Base-by-base conservation (phyloP, 2,113 vertebrate genomes). In the Megaleporinus macrocephalus region DNA sequence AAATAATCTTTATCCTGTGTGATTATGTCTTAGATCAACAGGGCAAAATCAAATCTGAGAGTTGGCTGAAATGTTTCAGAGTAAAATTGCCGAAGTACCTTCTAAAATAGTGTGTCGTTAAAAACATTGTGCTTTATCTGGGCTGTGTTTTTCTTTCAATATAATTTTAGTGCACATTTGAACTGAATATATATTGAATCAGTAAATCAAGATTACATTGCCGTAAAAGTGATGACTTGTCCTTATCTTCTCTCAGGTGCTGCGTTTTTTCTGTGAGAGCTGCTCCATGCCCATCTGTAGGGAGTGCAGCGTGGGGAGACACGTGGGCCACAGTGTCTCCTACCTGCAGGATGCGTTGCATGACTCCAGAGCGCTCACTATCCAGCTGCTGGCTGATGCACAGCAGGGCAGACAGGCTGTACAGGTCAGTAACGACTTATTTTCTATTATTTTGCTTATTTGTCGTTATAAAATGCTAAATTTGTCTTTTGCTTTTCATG, bases 301-400 rank as follows among this genome's bases (percentile, higher is more conserved):
- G 11, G 98, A 99, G 91, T 99, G 98, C 90, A 99, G 96, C 1
- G 89, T 96, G 87, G 96, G 97, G 55, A 93, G 96, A 44, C 98
- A 99, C 0, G 94, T 95, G 16, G 97, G 97, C 84, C 98, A 99
- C 94, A 97, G 95, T 86, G 97, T 97, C 70, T 93, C 96, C 90
- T 99, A 99, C 95, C 96, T 99, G 89, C 97, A 99, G 90, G 97
- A 99, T 0, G 97, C 96, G 12, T 94, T 99, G 16, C 98, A 99
- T 89, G 98, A 99, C 88, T 98, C 96, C 22, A 92, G 97, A 86
- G 93, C 97, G 10, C 93, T 99, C 79, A 98, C 98, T 83, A 97
- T 99, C 89, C 98, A 99, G 91, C 95, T 99, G 81, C 91, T 99
- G 86, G 94, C 97, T 0, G 98, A 99, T 7, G 97, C 96, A 49